Evolutionary conservation across 2,888 invertebrate species (phyloP).

Genomic region (Philaethria dido): DNA sequence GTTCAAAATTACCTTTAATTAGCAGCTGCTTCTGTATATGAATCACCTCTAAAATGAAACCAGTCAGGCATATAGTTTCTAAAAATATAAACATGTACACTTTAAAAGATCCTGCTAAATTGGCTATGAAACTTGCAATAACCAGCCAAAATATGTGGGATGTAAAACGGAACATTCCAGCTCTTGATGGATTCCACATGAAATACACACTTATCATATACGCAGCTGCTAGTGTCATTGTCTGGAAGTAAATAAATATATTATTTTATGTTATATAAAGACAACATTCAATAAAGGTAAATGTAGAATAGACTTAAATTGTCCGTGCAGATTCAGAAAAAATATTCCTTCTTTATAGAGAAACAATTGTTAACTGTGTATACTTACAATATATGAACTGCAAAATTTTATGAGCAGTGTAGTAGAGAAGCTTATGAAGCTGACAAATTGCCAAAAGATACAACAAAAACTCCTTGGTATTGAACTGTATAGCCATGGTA

Average conservation of each 20-base stretch:
- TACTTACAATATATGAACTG: conserved; percentile 81
- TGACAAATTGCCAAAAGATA: conserved; percentile 82
- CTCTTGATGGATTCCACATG: conserved; percentile 90
- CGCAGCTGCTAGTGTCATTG: conserved; percentile 85
- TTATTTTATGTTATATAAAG: neutral
- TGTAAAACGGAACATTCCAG: conserved; percentile 85
- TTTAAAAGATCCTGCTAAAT: conserved; percentile 89
- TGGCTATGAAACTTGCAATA: conserved; percentile 89
- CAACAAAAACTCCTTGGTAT: conserved; percentile 86
- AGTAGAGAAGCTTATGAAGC: conserved; percentile 74
- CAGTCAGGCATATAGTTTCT: conserved; percentile 86
- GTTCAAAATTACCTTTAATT: conserved; percentile 62
- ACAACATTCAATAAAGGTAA: too few species aligned
- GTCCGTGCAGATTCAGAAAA: too few species aligned
- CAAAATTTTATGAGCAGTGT: conserved; percentile 79
- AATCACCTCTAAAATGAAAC: conserved; percentile 85
- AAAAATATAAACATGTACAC: conserved; percentile 89
- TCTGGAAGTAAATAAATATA: conserved; percentile 77
- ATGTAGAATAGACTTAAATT: too few species aligned
- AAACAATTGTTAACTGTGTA: neutral
- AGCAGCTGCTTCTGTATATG: conserved; percentile 80
- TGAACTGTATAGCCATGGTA: conserved; percentile 87
- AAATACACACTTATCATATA: conserved; percentile 89
- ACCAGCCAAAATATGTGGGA: conserved; percentile 91
- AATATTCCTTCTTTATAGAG: neutral